Evolutionary conservation across 2,797 vertebrate genomes (phyloP).

Genomic region (Aphelocoma californica): DNA sequence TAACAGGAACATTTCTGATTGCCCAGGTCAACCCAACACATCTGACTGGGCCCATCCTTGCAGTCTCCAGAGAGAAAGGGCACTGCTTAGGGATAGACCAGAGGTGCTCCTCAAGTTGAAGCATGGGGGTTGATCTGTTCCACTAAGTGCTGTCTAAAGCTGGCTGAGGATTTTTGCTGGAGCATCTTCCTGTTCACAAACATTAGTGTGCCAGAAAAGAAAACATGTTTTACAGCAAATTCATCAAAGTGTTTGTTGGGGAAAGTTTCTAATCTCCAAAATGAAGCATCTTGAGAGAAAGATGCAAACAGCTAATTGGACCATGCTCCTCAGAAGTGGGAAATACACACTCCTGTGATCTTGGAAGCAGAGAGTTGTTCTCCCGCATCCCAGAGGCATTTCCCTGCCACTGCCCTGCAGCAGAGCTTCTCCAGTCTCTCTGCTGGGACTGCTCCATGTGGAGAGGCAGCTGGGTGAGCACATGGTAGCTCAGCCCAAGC

Average conservation of each 20-base stretch:
- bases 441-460: background rate
- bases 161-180: background rate
- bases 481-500: background rate
- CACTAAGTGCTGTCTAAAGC: background rate
- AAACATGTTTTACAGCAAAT: background rate
- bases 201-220: background rate
- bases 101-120: background rate
- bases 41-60: background rate
- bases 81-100: background rate
- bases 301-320: background rate
- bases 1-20: background rate
- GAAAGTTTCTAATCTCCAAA: background rate
- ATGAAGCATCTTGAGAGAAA: background rate
- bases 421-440: background rate
- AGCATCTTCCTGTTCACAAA: background rate
- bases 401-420: background rate
- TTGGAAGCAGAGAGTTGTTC: background rate
- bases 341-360: background rate
- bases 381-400: background rate
- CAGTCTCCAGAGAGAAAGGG: background rate
- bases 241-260: background rate
- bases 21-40: background rate
- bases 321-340: accelerated
- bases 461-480: slow-evolving; percentile 9
- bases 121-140: background rate